Evolutionary conservation across 2,113 vertebrate genomes (phyloP), one percentile per base, ranked within the genome.

Genomic region (Nyctibius bracteatus): DNA sequence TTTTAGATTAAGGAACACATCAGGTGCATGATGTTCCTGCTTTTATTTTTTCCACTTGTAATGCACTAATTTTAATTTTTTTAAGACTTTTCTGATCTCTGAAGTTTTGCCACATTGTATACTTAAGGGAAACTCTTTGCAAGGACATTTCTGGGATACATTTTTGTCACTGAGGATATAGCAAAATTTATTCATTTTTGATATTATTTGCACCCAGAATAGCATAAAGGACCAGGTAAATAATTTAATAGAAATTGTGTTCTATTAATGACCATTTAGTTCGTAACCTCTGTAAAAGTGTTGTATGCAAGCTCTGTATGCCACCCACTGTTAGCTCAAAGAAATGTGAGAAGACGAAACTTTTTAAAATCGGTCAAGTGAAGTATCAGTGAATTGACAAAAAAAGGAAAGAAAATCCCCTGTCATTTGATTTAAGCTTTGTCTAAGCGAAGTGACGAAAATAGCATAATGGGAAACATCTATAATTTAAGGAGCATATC

Each of bases 11-110:
- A 98, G 99, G 99, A 99, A 98, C 98, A 98, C 97, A 97, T 98
- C 97, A 92, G 96, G 96, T 98, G 97, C 97, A 98, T 98, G 98
- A 97, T 98, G 98, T 98, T 99, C 98, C 98, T 98, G 98, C 98
- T 99, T 99, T 99, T 99, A 98, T 98, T 99, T 99, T 99, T 98
- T 98, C 98, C 98, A 99, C 98, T 98, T 97, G 98, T 98, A 98
- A 99, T 99, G 99, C 99, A 99, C 99, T 99, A 99, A 99, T 99
- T 99, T 99, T 99, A 98, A 98, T 99, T 99, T 99, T 97, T 98
- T 98, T 98, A 96, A 98, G 98, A 98, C 98, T 97, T 98, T 98
- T 98, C 97, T 98, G 98, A 98, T 97, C 98, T 98, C 98, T 98
- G 98, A 98, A 98, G 97, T 98, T 99, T 98, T 98, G 98, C 98